phyloP scores from a whole-genome alignment of 2,888 invertebrate species.

The Gerris lacustris region DNA sequence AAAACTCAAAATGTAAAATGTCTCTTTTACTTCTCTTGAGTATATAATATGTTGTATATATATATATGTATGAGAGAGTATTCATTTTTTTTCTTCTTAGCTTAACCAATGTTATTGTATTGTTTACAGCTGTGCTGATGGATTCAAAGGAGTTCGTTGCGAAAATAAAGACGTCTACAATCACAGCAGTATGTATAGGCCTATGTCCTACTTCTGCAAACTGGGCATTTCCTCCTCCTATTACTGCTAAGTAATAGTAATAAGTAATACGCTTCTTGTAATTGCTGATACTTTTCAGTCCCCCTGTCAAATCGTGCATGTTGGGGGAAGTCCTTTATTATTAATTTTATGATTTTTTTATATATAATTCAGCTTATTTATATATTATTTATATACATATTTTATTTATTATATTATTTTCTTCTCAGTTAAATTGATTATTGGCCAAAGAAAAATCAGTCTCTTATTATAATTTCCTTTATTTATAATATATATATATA shows the following conservation, averaged over 20 bases:
- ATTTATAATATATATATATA: too few relatives aligned
- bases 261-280: constrained; percentile 14
- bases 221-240: constrained; percentile 63
- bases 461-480: too few relatives aligned
- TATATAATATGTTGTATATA: too few relatives aligned
- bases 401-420: background rate
- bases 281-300: constrained; percentile 17
- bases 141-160: constrained; percentile 66
- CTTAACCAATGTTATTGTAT: too few relatives aligned
- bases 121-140: constrained; percentile 64
- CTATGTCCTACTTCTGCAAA: constrained; percentile 55
- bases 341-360: background rate
- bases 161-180: constrained; percentile 63
- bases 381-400: too few relatives aligned
- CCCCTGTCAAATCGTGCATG: background rate
- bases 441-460: background rate
- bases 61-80: too few relatives aligned
- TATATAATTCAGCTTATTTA: too few relatives aligned
- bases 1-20: too few relatives aligned
- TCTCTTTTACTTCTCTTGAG: too few relatives aligned
- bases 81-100: too few relatives aligned
- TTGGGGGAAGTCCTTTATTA: background rate
- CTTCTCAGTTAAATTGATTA: background rate
- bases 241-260: constrained; percentile 48
- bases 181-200: constrained; percentile 66